Evolutionary conservation across 2,113 vertebrate species (phyloP).

Genomic region (Clinocottus analis): DNA sequence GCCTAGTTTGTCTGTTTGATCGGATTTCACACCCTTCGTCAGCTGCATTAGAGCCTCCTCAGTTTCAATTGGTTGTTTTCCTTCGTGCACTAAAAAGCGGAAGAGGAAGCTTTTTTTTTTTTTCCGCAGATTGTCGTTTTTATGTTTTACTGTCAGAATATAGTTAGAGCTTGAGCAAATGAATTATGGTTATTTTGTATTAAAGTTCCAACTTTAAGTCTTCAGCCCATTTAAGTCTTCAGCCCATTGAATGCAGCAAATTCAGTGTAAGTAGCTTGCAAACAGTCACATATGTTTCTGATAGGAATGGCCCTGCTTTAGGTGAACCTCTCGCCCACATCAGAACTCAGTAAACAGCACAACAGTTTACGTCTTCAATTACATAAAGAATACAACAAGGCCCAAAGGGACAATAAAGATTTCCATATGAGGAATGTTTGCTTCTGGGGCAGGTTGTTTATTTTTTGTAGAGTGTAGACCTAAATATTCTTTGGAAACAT

Average conservation of each 20-base stretch:
- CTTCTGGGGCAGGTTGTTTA: constrained; percentile 34
- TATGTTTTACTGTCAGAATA: not conserved
- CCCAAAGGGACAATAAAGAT: constrained; percentile 53
- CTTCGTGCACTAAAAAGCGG: not conserved
- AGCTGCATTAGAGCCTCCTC: not conserved
- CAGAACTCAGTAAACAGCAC: constrained; percentile 40
- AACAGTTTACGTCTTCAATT: constrained; percentile 64
- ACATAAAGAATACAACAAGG: constrained; percentile 46
- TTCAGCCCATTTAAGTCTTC: not conserved
- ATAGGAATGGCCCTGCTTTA: constrained; percentile 35
- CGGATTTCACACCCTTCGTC: not conserved
- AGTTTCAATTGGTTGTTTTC: not conserved
- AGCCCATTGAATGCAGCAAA: constrained; percentile 11
- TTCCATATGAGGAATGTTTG: constrained; percentile 67
- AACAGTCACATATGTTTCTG: constrained; percentile 62
- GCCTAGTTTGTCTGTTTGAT: not conserved
- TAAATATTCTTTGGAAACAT: constrained; percentile 32
- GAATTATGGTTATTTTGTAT: not conserved
- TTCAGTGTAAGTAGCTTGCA: constrained; percentile 28
- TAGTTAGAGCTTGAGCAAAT: not conserved
- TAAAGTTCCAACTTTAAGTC: not conserved
- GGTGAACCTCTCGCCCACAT: constrained; percentile 24
- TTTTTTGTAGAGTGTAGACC: constrained; percentile 25
- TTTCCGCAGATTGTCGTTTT: not conserved
- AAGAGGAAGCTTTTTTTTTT: not conserved